phyloP scores from a whole-genome alignment of 53 echinoderm and acorn worm genomes.

The Stichopus horrens region DNA sequence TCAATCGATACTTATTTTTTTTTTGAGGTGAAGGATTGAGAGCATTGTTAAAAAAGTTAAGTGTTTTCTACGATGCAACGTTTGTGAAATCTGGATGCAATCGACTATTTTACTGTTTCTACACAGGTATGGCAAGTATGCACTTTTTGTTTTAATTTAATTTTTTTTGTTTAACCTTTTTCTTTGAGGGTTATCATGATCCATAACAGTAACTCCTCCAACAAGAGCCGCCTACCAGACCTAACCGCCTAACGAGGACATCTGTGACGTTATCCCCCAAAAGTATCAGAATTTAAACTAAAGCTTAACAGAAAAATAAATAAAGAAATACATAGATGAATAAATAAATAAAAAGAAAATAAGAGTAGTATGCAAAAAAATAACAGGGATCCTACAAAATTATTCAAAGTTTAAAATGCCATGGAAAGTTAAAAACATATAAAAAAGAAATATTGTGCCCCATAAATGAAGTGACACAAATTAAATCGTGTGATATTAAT shows the following conservation, averaged over 20 bases:
- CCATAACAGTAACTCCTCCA: slow-evolving; percentile 2
- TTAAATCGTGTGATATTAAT: background rate
- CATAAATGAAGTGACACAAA: background rate
- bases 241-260: background rate
- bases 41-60: too few species aligned
- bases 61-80: background rate
- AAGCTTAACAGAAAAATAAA: too few species aligned
- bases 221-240: background rate
- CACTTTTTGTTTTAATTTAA: slow-evolving; percentile 1
- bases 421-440: too few species aligned
- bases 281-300: too few species aligned
- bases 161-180: background rate
- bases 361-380: too few species aligned
- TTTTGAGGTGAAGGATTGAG: too few species aligned
- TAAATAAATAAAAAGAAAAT: too few species aligned
- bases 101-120: slow-evolving; percentile 7
- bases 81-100: background rate
- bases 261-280: slow-evolving; percentile 2
- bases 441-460: background rate
- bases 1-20: too few species aligned
- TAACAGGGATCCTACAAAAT: too few species aligned
- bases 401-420: too few species aligned
- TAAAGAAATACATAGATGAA: too few species aligned
- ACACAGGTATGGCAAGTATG: slow-evolving; percentile 18
- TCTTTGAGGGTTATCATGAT: background rate